Evolutionary conservation across 2,797 vertebrate species (phyloP).

Genomic region (Cryptoblepharus egeriae): DNA sequence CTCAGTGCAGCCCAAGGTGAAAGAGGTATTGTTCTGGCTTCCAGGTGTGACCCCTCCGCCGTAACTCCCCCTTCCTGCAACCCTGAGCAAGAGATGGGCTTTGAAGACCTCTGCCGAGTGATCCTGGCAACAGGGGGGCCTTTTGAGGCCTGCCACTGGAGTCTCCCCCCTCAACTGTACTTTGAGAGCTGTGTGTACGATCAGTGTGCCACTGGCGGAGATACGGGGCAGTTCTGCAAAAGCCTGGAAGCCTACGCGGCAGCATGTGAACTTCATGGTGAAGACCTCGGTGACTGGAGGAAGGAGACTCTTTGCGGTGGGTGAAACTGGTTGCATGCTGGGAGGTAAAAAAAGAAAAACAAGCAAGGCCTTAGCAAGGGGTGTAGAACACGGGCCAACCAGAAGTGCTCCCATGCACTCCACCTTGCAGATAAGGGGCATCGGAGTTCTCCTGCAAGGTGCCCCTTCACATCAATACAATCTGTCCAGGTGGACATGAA

Average conservation of each 20-base stretch:
- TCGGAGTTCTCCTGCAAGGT: no score
- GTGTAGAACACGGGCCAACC: no score
- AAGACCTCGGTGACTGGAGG: background rate
- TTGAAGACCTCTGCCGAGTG: background rate
- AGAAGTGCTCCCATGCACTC: no score
- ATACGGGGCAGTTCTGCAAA: background rate
- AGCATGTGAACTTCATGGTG: background rate
- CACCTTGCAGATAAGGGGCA: no score
- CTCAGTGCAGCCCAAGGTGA: no score
- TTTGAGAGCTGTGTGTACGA: conserved; percentile 75
- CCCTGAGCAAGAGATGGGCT: background rate
- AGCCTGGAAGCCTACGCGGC: conserved; percentile 10
- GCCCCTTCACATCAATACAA: no score
- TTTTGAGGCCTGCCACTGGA: background rate
- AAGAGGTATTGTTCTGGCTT: background rate
- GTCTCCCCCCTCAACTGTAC: conserved; percentile 77
- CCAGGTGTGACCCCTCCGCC: background rate
- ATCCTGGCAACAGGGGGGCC: background rate
- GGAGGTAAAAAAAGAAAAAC: fast-evolving
- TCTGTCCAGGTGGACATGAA: no score
- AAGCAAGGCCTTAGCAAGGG: background rate
- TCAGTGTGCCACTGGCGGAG: conserved; percentile 7
- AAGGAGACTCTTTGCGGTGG: conserved; percentile 1
- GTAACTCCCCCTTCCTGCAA: background rate
- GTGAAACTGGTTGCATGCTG: background rate